phyloP scores from a whole-genome alignment of 2,888 invertebrate species.

The Lasioglossum oenotherae region DNA sequence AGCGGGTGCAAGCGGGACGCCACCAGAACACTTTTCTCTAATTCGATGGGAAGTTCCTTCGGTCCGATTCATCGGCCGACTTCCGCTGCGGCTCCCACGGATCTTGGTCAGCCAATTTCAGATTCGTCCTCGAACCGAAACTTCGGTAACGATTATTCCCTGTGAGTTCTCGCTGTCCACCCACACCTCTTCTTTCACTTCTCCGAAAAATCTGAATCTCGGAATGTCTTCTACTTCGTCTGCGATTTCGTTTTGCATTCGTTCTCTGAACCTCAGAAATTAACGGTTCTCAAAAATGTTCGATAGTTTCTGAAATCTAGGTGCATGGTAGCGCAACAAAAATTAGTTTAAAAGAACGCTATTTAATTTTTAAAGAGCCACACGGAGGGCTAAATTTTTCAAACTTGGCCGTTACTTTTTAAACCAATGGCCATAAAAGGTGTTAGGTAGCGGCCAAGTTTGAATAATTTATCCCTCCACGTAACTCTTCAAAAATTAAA shows the following conservation, averaged over 20 bases:
- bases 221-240: background rate
- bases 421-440: too few relatives aligned
- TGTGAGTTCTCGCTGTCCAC: constrained; percentile 2
- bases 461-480: too few relatives aligned
- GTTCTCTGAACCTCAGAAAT: background rate
- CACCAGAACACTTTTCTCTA: constrained; percentile 79
- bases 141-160: constrained; percentile 64
- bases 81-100: constrained; percentile 61
- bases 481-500: too few relatives aligned
- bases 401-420: too few relatives aligned
- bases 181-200: background rate
- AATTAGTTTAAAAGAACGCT: too few relatives aligned
- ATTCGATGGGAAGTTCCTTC: constrained; percentile 77
- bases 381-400: too few relatives aligned
- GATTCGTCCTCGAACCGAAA: constrained; percentile 60
- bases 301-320: background rate
- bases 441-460: too few relatives aligned
- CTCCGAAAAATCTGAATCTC: background rate
- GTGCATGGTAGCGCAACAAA: too few relatives aligned
- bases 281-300: background rate
- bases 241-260: background rate
- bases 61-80: constrained; percentile 57
- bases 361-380: too few relatives aligned
- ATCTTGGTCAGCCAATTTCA: constrained; percentile 70
- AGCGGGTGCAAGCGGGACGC: constrained; percentile 67